Evolutionary conservation across 2,797 vertebrate species (phyloP), one percentile per base, ranked within the genome.

Genomic region (Chromis chromis): DNA sequence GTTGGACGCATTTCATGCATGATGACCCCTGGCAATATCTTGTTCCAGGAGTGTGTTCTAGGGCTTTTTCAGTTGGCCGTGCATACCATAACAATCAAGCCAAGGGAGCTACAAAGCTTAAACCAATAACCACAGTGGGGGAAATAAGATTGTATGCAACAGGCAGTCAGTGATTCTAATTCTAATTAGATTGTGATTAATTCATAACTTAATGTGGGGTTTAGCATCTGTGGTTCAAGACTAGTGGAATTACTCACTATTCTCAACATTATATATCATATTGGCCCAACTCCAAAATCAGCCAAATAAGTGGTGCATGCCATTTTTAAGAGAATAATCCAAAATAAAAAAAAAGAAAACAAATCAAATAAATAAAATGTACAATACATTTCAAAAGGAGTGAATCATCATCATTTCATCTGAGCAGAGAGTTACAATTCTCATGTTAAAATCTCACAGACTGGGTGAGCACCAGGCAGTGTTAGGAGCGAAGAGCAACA

Each of bases 391-490:
- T 90, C 40, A 89, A 82, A 85, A 46, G 76, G 82, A 91, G 92
- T 82, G 86, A 89, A 84, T 86, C 73, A 76, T 93, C 44, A 46
- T 93, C 44, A 46, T 46, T 87, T 89, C 80, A 77, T 90, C 79
- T 52, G 78, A 78, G 76, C 79, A 91, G 71, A 85, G 74, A 83
- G 69, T 83, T 85, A 85, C 82, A 89, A 31, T 81, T 89, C 48
- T 86, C 74, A 49, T 82, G 76, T 76, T 73, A 67, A 78, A 82
- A 78, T 46, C 82, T 91, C 87, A 89, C 90, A 91, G 91, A 91
- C 93, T 93, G 90, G 91, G 91, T 89, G 93, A 93, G 91, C 92
- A 93, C 90, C 92, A 92, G 93, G 92, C 92, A 93, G 91, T 91
- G 89, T 93, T 59, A 44, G 81, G 88, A 93, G 92, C 82, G 42